These are phyloP conservation scores for Sternarchorhynchus goeldii DNA, from an alignment of 2,797 vertebrate genomes.

Conservation along the genomic window DNA sequence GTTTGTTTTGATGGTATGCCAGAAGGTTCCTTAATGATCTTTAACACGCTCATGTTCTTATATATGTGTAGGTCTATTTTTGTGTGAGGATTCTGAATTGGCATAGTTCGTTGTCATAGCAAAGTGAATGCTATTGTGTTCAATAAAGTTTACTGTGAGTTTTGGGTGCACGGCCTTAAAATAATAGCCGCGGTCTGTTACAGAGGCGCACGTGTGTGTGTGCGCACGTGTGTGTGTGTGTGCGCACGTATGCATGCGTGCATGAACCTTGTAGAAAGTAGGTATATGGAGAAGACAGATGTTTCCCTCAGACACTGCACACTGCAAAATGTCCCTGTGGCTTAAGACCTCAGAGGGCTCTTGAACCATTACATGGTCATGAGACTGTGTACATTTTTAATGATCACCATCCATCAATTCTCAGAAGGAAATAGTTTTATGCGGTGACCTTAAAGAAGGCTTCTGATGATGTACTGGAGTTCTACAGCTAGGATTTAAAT, in stretches of 20 bases:
- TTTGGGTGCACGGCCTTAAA: neutral
- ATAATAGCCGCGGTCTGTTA: neutral
- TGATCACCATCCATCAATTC: constrained; percentile 44
- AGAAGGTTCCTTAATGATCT: constrained; percentile 1
- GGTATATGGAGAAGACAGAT: constrained; percentile 14
- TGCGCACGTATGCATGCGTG: too few relatives aligned
- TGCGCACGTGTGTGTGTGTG: neutral
- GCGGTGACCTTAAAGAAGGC: constrained; percentile 19
- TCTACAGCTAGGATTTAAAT: constrained; percentile 13
- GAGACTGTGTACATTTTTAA: constrained; percentile 41
- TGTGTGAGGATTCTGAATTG: neutral
- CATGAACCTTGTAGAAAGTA: constrained; percentile 5
- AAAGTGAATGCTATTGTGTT: constrained; percentile 14
- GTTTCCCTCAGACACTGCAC: neutral
- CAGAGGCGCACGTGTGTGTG: neutral
- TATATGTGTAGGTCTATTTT: neutral
- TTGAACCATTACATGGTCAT: constrained; percentile 23
- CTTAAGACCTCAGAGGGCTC: constrained; percentile 25
- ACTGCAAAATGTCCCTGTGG: constrained; percentile 8
- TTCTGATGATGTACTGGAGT: neutral
- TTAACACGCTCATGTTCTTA: constrained; percentile 11
- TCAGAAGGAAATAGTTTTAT: constrained; percentile 12
- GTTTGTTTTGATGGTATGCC: constrained; percentile 6
- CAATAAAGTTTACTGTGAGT: neutral
- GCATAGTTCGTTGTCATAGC: neutral